Base-by-base conservation (phyloP, 2,888 invertebrate species). In the Rhagonycha fulva region DNA sequence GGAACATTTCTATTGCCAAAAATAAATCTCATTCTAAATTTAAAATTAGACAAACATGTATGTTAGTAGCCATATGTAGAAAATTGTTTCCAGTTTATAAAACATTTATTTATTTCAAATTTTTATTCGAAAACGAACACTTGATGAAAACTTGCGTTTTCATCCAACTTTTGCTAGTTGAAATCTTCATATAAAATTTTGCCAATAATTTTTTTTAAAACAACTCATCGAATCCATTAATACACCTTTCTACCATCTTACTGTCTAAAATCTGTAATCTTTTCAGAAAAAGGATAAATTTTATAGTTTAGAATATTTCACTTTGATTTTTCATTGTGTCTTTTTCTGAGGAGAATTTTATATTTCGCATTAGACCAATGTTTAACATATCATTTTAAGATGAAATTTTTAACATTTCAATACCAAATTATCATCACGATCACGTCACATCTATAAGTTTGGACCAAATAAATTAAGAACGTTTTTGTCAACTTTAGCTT, bases 21-120 rank as follows among this genome's bases (percentile, higher is more conserved):
- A 78, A 77, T 77, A 83, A 84, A 74, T 78, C 84, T 85, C 84
- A 86, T 85, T 86, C 85, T 86, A 86, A 86, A 79, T 82, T 81
- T 84, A 81, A 77, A 78, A 78, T 83, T 83, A 83, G 82, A 81
- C 82, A 83, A 84, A 84, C 82, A 84, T 85, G 84, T 84, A 82
- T 85, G 83, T 84, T 84, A 82, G 83, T 84, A 84, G 84, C 82
- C 82, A 84, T 83, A 83, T 83, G 82, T 86, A 84, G 84, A 83
- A 70, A 81, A 82, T 80, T 81, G 80, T 83, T 80, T 81, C 71
- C 61, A 68, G 28, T 68, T 63, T 47, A 74, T 47, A 12, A 47
- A 70, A 76, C 78, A 74, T 69, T 80, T 78, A 77, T 85, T 86
- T 84, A 84, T 86, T 84, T 80, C 82, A 85, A 84, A 83, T 84